Evolutionary conservation across 2,113 vertebrate genomes (phyloP), one percentile per base, ranked within the genome.

Genomic region (Oreochromis tanganicae): DNA sequence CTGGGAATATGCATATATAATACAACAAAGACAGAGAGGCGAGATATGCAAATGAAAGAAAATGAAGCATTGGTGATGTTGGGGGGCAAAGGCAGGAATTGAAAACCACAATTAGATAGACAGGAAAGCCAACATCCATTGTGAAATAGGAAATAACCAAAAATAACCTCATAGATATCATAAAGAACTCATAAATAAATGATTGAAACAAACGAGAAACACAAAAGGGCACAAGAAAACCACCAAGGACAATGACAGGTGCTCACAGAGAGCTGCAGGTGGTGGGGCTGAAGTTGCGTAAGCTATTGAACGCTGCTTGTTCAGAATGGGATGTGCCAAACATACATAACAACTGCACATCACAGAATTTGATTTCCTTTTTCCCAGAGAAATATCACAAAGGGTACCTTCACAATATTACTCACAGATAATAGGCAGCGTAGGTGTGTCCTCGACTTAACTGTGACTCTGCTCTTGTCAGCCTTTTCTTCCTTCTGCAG

Each of bases 401-500:
- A 80, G 34, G 32, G 50, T 52, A 79, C 19, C 12, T 36, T 80
- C 50, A 36, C 75, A 56, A 84, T 36, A 50, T 50, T n/a, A 78
- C 71, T 50, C 16, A 50, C 32, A 78, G 46, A 73, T 75, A 55
- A 80, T 6, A 83, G 66, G 63, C 12, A 2, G 12, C 11, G 4
- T 7, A 73, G 48, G n/a, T 32, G 17, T 41, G 34, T 92, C 17
- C 8, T 57, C 19, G 19, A 82, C 16, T 29, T 9, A 55, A 36
- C 46, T 43, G 9, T 82, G 46, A 80, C 41, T 87, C 43, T 29
- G 36, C 80, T 82, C 54, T 50, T 78, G 14, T 78, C 24, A 78
- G 71, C 27, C 43, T 75, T 61, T 80, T 91, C 80, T 81, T 90
- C 52, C 66, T 57, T 54, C 85, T 85, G 80, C 82, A 79, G 32